These are phyloP conservation scores for Hydrozoanthus tunicans DNA, from an alignment of 64 coral and sea anemone genomes.

Conservation along the genomic window DNA sequence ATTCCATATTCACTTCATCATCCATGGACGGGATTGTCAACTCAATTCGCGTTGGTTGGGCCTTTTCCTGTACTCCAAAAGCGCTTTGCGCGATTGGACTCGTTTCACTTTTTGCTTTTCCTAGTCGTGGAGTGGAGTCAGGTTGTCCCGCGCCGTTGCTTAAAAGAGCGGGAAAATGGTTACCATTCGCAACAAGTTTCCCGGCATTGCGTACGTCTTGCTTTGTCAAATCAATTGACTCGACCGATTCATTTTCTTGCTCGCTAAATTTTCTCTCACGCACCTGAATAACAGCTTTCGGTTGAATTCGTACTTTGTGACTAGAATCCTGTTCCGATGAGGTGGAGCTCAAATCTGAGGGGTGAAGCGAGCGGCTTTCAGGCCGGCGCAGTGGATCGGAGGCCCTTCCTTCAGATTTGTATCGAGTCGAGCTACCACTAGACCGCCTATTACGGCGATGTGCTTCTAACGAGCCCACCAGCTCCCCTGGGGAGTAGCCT, in stretches of 20 bases:
- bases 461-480: background rate
- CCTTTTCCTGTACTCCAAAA: background rate
- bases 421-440: background rate
- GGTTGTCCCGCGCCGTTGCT: background rate
- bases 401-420: background rate
- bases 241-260: background rate
- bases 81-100: background rate
- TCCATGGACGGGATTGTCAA: constrained; percentile 75
- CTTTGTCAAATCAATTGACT: background rate
- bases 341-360: constrained; percentile 62
- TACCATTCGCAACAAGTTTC: constrained; percentile 22
- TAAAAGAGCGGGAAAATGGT: background rate
- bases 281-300: constrained; percentile 29
- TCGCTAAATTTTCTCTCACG: constrained; percentile 22
- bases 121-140: background rate
- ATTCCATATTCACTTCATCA: constrained; percentile 49
- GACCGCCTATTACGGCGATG: too few species aligned
- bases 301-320: background rate
- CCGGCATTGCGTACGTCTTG: background rate
- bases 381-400: constrained; percentile 33
- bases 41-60: constrained; percentile 63
- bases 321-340: constrained; percentile 35
- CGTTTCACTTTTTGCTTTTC: background rate
- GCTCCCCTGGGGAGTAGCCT: constrained; percentile 32
- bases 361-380: constrained; percentile 65